Base-by-base conservation (phyloP, 2,888 invertebrate genomes). In the Caenorhabditis sinica region DNA sequence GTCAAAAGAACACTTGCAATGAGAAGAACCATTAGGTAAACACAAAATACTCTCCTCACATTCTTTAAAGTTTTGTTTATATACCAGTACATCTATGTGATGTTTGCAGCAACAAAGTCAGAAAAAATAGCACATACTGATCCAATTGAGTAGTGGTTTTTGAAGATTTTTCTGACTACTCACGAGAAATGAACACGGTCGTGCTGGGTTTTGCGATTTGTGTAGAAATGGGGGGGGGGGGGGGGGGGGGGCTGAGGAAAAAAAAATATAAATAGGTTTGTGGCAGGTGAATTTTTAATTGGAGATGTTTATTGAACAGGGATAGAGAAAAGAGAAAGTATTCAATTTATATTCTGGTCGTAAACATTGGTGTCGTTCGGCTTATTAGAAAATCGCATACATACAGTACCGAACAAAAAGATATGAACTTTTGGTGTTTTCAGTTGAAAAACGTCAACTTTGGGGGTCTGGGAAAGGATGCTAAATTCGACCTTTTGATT, bases 81-180 rank as follows among this genome's bases (percentile, higher is more conserved):
- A 60, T 60, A 60, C 60, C 8, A 49, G n/a, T n/a, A 2, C 56
- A 13, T 15, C 15, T 6, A 17, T 5, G 33, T 28, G 33, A 33
- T 60, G 60, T 60, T 60, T 30, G n/a, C 60, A 17, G n/a, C 33
- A n/a, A 60, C 60, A 60, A 33, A 60, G 60, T 60, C 60, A 60
- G 33, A 60, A 33, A 33, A 33, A 33, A 30, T 3, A n/a, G 60
- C 60, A 60, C 60, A 9, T 6, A 17, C 8, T 33, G 60, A 60
- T 28, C 13, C 25, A 13, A 58, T 58, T 28, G 25, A 20, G 28
- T 58, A 17, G 2, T 28, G 28, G 15, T 30, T 30, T 20, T 53
- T 53, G 53, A 53, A 23, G 0, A 25, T 3, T 33, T 60, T n/a
- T 60, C n/a, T 60, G 60, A 60, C 15, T 60, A 30, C 6, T 2